phyloP scores from a whole-genome alignment of 64 coral and sea anemone genomes.

The Montipora efflorescens region DNA sequence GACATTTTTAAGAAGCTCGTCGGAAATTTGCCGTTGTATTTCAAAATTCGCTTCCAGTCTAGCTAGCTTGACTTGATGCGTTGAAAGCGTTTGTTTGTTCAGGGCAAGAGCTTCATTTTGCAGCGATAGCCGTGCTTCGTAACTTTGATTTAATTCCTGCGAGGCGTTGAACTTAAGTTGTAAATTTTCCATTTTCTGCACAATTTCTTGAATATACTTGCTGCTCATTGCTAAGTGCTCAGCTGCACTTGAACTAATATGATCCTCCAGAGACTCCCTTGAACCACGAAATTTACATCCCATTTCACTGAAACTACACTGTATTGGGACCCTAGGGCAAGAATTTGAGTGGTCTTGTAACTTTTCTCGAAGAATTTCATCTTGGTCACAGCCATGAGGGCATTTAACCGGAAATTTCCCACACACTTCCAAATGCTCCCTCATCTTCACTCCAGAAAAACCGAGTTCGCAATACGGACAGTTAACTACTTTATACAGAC shows the following conservation, averaged over 20 bases:
- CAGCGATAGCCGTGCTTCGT: constrained; percentile 6
- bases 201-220: background rate
- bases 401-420: constrained; percentile 78
- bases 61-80: constrained; percentile 74
- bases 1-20: constrained; percentile 36
- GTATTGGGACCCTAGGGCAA: constrained; percentile 41
- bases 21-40: constrained; percentile 40
- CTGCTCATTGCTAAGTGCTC: constrained; percentile 66
- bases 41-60: constrained; percentile 68
- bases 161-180: constrained; percentile 11
- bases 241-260: background rate
- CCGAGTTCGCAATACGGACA: constrained; percentile 66
- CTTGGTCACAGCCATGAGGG: constrained; percentile 55
- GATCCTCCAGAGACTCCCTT: constrained; percentile 53
- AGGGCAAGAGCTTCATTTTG: constrained; percentile 65
- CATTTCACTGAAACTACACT: constrained; percentile 70
- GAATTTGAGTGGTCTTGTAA: constrained; percentile 58
- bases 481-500: constrained; percentile 36
- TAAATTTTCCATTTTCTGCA: constrained; percentile 19
- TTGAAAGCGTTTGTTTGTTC: constrained; percentile 55
- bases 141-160: constrained; percentile 18
- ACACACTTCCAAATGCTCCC: constrained; percentile 75
- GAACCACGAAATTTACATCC: constrained; percentile 70
- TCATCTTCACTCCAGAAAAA: constrained; percentile 38
- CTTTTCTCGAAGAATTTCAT: constrained; percentile 46